phyloP scores from a whole-genome alignment of 30 jellyfish, hydroid and myxozoan genomes.

The Aurelia coerulea region DNA sequence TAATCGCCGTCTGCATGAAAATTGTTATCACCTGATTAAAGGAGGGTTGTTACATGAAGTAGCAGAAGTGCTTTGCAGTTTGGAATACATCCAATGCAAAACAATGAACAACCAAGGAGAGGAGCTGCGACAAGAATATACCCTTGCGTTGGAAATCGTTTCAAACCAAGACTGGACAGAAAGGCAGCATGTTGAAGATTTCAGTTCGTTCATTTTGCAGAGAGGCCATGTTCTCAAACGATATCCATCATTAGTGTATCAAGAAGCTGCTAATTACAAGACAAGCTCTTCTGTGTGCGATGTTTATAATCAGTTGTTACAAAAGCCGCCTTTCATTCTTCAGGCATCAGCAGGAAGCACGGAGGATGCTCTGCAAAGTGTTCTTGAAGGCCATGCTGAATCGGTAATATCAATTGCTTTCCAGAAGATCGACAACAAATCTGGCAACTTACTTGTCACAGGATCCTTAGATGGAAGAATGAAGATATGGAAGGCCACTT shows the following conservation, averaged over 20 bases:
- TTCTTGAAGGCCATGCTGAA: constrained; percentile 35
- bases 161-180: background rate
- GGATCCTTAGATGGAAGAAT: constrained; percentile 47
- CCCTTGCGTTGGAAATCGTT: background rate
- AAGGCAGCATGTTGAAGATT: constrained; percentile 15
- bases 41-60: constrained; percentile 40
- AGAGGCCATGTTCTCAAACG: constrained; percentile 36
- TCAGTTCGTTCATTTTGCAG: constrained; percentile 44
- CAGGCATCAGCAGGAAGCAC: background rate
- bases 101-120: constrained; percentile 1
- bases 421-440: constrained; percentile 3
- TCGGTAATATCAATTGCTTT: constrained; percentile 17
- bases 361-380: constrained; percentile 5
- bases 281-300: background rate
- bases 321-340: background rate
- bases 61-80: constrained; percentile 21
- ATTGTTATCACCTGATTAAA: constrained; percentile 37
- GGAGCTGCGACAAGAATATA: constrained; percentile 19
- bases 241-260: constrained; percentile 37
- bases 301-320: background rate
- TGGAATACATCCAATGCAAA: constrained; percentile 34
- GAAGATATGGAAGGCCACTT: constrained; percentile 5
- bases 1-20: constrained; percentile 30
- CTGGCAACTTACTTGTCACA: constrained; percentile 12
- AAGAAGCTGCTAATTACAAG: constrained; percentile 37